A percentile compares a stretch with the other conserved stretches of the same genome.
These are phyloP conservation scores for Cettia cetti DNA, from an alignment of 2,113 vertebrate species.

Conservation along the genomic window DNA sequence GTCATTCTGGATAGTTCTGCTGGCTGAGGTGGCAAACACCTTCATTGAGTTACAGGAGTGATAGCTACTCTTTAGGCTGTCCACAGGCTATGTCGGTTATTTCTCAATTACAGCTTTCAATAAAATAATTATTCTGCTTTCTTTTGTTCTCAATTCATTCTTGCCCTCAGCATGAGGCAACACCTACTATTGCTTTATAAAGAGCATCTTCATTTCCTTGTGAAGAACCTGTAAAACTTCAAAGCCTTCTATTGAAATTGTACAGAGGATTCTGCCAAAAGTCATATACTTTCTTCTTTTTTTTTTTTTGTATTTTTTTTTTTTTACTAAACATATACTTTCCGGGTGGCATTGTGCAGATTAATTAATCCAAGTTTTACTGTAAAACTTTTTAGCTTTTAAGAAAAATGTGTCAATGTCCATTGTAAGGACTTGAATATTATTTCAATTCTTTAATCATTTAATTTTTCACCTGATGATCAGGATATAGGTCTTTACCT, in stretches of 20 bases:
- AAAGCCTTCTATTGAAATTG: neutral
- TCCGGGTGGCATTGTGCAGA: neutral
- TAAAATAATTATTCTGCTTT: neutral
- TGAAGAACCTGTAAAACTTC: neutral
- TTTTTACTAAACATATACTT: neutral
- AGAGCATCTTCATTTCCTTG: neutral
- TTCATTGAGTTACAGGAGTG: neutral
- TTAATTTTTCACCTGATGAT: neutral
- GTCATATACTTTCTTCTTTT: neutral
- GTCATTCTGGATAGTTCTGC: neutral
- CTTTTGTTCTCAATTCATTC: neutral
- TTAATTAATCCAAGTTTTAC: neutral
- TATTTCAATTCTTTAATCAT: neutral
- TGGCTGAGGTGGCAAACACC: neutral
- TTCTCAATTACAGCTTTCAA: neutral
- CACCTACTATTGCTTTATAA: neutral
- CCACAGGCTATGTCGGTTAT: neutral
- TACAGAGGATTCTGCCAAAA: neutral
- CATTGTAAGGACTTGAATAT: neutral
- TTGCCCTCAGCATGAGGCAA: neutral
- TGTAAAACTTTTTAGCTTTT: neutral
- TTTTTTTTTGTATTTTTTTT: neutral
- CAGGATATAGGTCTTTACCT: neutral
- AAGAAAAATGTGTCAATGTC: neutral
- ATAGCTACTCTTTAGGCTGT: neutral